Base-by-base conservation (phyloP, 2,113 vertebrate species). In the Tapirus terrestris region DNA sequence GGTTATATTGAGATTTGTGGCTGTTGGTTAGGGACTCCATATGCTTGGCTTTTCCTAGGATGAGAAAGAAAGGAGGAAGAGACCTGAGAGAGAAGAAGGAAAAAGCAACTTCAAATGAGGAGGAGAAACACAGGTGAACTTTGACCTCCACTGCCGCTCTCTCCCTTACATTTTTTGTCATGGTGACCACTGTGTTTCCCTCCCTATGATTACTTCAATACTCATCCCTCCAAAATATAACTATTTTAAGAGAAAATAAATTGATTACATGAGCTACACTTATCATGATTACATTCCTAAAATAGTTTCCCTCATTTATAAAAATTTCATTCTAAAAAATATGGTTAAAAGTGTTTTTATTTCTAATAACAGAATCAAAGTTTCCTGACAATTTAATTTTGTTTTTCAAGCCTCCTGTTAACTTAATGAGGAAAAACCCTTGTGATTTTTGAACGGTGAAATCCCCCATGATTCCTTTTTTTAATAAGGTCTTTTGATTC, bases 381-480 rank as follows among this genome's bases (percentile, higher is more conserved):
- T 84, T 89, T 92, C 85, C 65, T 84, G 43, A 43, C 5, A 96
- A 92, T 91, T 97, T 97, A 83, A 86, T 95, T 94, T 88, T 96
- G 58, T 95, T 68, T 91, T 94, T 63, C 58, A 96, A 92, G 48
- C 14, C 63, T 86, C 70, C 91, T 94, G 33, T 81, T 68, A 96
- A 88, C 61, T 91, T 96, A 94, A 95, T 95, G 56, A 89, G 70
- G 70, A 93, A 95, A 95, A 43, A 2, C 4, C 48, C 85, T 73
- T 61, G 17, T 1, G 75, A 76, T 84, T 79, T 84, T 79, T 91
- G 43, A 48, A 87, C 45, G 17, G 33, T 76, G 16, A 27, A 87
- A 27, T 87, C 76, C 80, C 83, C 53, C 4, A 9, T 51, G 17
- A 70, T 9, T 92, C 73, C 91, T 92, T 3, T n/a, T 67, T 77